A percentile compares a stretch with the other conserved stretches of the same genome.
These are phyloP conservation scores for Copsychus sechellarum DNA, from an alignment of 2,113 vertebrate species.

Conservation along the genomic window DNA sequence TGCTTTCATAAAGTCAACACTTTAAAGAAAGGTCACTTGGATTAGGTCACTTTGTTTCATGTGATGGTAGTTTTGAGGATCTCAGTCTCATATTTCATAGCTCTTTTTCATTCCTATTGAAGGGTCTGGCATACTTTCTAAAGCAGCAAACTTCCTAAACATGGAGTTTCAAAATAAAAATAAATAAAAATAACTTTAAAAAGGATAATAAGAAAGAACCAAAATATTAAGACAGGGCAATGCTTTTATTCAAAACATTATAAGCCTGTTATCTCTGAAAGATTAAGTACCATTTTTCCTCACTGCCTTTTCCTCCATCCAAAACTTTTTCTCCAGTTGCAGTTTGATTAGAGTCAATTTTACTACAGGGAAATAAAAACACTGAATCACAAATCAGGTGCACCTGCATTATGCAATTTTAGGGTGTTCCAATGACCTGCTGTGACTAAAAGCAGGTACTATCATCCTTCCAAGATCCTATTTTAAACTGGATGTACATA, in stretches of 20 bases:
- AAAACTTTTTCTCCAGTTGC: not conserved
- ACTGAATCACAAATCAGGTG: not conserved
- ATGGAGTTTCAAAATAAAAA: accelerated
- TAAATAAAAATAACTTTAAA: not conserved
- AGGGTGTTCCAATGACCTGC: not conserved
- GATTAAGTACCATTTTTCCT: not conserved
- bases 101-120: not conserved
- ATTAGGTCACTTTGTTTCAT: not conserved
- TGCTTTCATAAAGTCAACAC: not conserved
- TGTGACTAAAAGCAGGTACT: not conserved
- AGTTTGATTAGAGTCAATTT: not conserved
- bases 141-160: not conserved
- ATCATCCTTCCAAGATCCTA: not conserved
- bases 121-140: not conserved
- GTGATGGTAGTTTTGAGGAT: not conserved
- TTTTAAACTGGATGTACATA: not conserved
- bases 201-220: accelerated
- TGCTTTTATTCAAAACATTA: not conserved
- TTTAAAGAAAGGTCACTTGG: not conserved
- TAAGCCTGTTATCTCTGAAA: not conserved
- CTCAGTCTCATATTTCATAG: not conserved
- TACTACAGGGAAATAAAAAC: not conserved
- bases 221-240: not conserved
- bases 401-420: not conserved
- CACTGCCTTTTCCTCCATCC: not conserved